Evolutionary conservation across 2,113 vertebrate genomes (phyloP).

Genomic region (Hemiscyllium ocellatum): DNA sequence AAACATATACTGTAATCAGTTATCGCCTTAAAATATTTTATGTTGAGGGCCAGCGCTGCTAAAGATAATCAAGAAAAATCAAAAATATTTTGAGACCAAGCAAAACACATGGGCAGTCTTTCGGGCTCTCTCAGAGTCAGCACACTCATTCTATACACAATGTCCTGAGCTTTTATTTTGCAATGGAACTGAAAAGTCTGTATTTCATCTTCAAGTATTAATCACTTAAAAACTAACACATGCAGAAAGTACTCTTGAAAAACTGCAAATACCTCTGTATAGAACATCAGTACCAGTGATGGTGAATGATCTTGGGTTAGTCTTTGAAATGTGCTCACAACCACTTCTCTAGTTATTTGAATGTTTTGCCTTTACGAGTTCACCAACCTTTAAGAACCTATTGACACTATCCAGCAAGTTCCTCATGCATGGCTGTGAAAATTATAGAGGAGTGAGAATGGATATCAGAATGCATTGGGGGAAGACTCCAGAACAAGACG

Average conservation of each 20-base stretch:
- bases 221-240: neutral
- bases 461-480: too few species aligned
- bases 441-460: neutral
- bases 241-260: neutral
- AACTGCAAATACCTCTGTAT: neutral
- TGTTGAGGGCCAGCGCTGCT: neutral
- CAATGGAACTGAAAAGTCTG: conserved; percentile 10
- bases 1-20: neutral
- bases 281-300: neutral
- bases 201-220: conserved; percentile 1
- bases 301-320: neutral
- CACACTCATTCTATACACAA: neutral
- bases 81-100: neutral
- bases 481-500: too few species aligned
- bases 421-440: neutral
- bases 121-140: neutral
- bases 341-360: neutral
- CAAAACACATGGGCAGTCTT: neutral
- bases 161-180: neutral
- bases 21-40: neutral
- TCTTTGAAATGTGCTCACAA: neutral
- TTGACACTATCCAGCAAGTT: neutral
- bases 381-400: neutral
- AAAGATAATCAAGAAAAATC: neutral
- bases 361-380: neutral